A percentile compares a stretch with the other conserved stretches of the same genome.
Evolutionary conservation across 2,888 invertebrate species (phyloP).

Genomic region (Cheilosia pagana): DNA sequence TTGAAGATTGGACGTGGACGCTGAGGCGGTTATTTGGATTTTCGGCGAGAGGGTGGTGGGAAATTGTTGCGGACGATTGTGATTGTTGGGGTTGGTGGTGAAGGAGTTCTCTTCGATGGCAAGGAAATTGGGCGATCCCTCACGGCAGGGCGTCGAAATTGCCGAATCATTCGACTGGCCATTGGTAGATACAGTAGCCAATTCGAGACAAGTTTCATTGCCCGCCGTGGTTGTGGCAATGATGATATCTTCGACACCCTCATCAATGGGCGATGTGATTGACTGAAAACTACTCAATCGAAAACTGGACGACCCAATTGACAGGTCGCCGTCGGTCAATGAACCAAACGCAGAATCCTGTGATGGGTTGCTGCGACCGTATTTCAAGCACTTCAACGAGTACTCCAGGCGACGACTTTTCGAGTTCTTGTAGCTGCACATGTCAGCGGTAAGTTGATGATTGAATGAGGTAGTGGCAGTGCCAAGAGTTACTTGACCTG

Average conservation of each 20-base stretch:
- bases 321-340: slow-evolving; percentile 83
- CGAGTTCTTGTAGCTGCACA: slow-evolving; percentile 83
- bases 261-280: slow-evolving; percentile 83
- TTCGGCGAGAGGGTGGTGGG: slow-evolving; percentile 82
- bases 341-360: slow-evolving; percentile 84
- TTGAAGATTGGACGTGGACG: slow-evolving; percentile 77
- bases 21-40: slow-evolving; percentile 80
- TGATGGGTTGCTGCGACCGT: slow-evolving; percentile 83
- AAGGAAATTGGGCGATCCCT: slow-evolving; percentile 82
- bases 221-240: slow-evolving; percentile 82
- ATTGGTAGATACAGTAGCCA: slow-evolving; percentile 80
- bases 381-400: slow-evolving; percentile 83
- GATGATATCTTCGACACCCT: slow-evolving; percentile 83
- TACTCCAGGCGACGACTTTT: slow-evolving; percentile 83
- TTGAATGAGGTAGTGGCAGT: slow-evolving; percentile 78
- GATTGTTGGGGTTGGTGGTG: slow-evolving; percentile 77
- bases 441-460: slow-evolving; percentile 83
- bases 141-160: slow-evolving; percentile 82
- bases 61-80: slow-evolving; percentile 81
- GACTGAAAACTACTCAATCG: slow-evolving; percentile 83
- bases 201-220: slow-evolving; percentile 81
- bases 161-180: slow-evolving; percentile 83
- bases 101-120: slow-evolving; percentile 81
- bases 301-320: slow-evolving; percentile 83
- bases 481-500: slow-evolving; percentile 69